phyloP scores from a whole-genome alignment of 2,113 vertebrate genomes.

The Burhinus bistriatus region DNA sequence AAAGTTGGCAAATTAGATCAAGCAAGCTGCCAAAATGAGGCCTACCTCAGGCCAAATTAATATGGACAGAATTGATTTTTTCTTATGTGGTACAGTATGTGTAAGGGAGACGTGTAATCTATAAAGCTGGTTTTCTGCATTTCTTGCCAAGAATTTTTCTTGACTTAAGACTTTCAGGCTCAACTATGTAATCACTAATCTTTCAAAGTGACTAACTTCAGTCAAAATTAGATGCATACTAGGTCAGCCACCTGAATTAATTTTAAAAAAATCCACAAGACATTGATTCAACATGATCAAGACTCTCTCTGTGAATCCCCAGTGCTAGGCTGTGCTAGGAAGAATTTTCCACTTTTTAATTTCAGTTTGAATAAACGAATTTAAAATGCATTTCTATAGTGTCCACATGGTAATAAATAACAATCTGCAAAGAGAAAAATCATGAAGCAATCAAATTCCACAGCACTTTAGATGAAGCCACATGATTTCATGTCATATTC shows the following conservation, averaged over 20 bases:
- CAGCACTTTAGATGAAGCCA: constrained; percentile 34
- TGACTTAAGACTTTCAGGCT: neutral
- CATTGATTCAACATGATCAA: neutral
- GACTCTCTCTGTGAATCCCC: neutral
- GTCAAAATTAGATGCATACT: neutral
- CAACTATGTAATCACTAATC: neutral
- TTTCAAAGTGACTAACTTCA: neutral
- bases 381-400: neutral
- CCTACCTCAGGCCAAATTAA: neutral
- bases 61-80: neutral
- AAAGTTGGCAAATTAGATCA: neutral
- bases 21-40: neutral
- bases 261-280: neutral
- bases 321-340: neutral
- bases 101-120: neutral
- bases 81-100: neutral
- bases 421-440: neutral
- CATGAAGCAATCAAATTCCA: neutral
- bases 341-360: constrained; percentile 8
- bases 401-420: neutral
- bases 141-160: constrained; percentile 19
- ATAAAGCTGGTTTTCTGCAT: neutral
- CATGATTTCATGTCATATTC: neutral
- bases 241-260: neutral
- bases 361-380: neutral